Conservation (phyloP, 2,113 vertebrate species). For the Galbula dea region DNA sequence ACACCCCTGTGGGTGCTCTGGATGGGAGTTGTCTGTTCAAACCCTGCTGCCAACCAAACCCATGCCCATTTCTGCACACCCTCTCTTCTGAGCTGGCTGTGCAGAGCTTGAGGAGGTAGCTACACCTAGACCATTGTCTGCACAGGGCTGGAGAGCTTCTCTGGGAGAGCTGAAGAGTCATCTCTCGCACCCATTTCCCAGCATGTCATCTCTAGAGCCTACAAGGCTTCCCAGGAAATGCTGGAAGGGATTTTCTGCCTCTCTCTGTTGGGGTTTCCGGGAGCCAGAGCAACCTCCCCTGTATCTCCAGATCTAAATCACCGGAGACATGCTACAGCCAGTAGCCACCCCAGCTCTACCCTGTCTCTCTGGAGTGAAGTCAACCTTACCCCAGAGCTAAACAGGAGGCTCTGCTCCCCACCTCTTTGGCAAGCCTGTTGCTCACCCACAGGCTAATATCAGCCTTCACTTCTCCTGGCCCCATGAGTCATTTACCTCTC, state of each 20-base stretch:
- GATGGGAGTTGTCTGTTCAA: neutral
- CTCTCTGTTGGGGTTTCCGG: neutral
- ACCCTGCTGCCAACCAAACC: neutral
- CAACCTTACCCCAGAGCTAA: conserved; percentile 6
- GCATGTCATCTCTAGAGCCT: neutral
- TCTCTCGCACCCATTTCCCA: neutral
- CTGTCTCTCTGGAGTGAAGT: neutral
- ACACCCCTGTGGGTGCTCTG: neutral
- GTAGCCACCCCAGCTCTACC: conserved; percentile 2
- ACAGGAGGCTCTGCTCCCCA: neutral
- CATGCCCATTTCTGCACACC: neutral
- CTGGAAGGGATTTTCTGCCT: neutral
- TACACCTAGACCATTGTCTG: neutral
- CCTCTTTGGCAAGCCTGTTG: neutral
- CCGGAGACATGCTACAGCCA: neutral
- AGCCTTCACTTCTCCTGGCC: neutral
- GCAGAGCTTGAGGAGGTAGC: accelerated
- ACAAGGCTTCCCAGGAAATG: conserved; percentile 17
- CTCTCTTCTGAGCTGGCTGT: neutral
- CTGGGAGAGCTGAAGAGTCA: neutral
- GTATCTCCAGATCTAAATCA: neutral
- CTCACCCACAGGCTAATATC: neutral
- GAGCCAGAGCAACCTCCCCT: neutral
- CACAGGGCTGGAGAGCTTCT: neutral
- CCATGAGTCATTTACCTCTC: neutral